A percentile compares a stretch with the other conserved stretches of the same genome.
These are phyloP conservation scores for Philonicus albiceps DNA, from an alignment of 2,888 invertebrate genomes.

Conservation along the genomic window DNA sequence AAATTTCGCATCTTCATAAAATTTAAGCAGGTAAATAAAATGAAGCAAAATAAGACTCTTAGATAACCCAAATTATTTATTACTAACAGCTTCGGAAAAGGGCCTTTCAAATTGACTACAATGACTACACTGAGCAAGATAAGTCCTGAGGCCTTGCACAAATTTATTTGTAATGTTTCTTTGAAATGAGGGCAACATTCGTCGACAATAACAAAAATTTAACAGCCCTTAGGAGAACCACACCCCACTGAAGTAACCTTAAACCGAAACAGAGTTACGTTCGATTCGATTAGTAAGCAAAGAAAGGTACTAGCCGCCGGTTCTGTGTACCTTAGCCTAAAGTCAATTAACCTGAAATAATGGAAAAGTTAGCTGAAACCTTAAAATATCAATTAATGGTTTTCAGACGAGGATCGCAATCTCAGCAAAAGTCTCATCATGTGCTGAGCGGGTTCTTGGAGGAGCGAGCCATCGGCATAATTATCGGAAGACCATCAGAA, in stretches of 20 bases:
- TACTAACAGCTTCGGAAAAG: not conserved
- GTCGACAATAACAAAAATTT: not conserved
- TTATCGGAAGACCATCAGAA: constrained; percentile 23
- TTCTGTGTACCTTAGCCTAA: not conserved
- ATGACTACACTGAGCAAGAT: not conserved
- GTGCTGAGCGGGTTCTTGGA: not conserved
- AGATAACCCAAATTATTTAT: not conserved
- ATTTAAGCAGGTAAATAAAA: not conserved
- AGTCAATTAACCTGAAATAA: constrained; percentile 39
- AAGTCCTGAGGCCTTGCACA: not conserved
- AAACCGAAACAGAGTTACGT: not conserved
- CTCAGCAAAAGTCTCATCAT: constrained; percentile 17
- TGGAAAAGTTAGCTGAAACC: constrained; percentile 15
- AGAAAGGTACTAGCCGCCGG: not conserved
- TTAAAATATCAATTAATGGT: constrained; percentile 36
- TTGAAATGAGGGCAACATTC: not conserved
- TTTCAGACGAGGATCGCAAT: not conserved
- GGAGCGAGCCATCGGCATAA: not conserved
- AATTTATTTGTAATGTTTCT: not conserved
- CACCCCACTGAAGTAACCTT: not conserved
- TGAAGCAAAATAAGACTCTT: not conserved
- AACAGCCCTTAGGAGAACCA: not conserved
- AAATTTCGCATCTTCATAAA: too few relatives aligned
- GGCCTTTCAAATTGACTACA: not conserved
- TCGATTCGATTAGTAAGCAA: constrained; percentile 26